Evolutionary conservation across 2,888 invertebrate species (phyloP).

Genomic region (Geophilus truncorum): DNA sequence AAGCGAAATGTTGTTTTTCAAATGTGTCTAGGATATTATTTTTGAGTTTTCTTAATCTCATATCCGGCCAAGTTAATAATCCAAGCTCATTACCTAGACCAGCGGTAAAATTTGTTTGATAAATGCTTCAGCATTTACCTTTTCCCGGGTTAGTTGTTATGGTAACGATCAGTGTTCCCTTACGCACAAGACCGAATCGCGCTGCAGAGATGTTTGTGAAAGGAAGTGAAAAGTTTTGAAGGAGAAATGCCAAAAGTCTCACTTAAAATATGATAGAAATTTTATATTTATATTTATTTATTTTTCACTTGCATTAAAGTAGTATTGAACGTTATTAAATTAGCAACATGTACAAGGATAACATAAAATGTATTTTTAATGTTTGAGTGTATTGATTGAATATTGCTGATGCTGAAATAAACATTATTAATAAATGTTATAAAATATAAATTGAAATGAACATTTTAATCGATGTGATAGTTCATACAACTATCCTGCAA

Average conservation of each 20-base stretch:
- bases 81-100: slow-evolving; percentile 22
- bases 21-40: not conserved
- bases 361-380: too few species aligned
- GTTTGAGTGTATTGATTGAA: too few species aligned
- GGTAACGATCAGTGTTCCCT: slow-evolving; percentile 18
- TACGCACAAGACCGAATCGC: not conserved
- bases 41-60: not conserved
- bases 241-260: not conserved
- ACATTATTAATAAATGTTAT: too few species aligned
- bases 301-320: not conserved
- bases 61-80: slow-evolving; percentile 6
- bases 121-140: slow-evolving; percentile 5
- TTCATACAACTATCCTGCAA: too few species aligned
- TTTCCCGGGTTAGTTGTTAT: slow-evolving; percentile 18
- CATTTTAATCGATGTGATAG: too few species aligned
- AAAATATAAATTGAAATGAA: too few species aligned
- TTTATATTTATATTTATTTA: not conserved
- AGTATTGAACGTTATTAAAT: too few species aligned
- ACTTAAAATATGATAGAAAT: not conserved
- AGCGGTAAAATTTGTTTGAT: not conserved
- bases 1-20: not conserved
- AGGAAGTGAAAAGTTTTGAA: slow-evolving; percentile 26
- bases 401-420: too few species aligned
- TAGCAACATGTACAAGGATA: too few species aligned
- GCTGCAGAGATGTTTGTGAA: slow-evolving; percentile 21